phyloP scores from a whole-genome alignment of 2,797 vertebrate species.

The Oceanodroma leucorhoa region DNA sequence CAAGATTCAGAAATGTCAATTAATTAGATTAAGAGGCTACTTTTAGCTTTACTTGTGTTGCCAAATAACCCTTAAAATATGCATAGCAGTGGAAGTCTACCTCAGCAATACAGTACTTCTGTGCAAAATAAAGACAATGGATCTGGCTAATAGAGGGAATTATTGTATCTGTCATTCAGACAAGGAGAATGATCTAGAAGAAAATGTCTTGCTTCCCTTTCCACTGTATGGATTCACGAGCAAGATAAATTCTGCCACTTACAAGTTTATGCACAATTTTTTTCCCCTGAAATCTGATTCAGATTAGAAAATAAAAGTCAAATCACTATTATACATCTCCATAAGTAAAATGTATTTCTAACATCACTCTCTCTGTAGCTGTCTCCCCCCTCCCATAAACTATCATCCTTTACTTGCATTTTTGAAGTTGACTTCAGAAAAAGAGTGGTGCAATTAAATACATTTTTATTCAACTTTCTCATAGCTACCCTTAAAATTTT shows the following conservation, averaged over 20 bases:
- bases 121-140: slow-evolving; percentile 74
- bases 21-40: slow-evolving; percentile 89
- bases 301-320: slow-evolving; percentile 66
- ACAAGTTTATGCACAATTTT: slow-evolving; percentile 44
- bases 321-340: slow-evolving; percentile 62
- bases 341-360: slow-evolving; percentile 71
- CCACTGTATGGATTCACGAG: slow-evolving; percentile 61
- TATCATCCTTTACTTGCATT: slow-evolving; percentile 65
- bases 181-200: slow-evolving; percentile 72
- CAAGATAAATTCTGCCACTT: slow-evolving; percentile 68
- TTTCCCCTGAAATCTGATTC: slow-evolving; percentile 54
- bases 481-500: slow-evolving; percentile 73
- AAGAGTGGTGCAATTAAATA: slow-evolving; percentile 68
- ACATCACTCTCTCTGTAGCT: slow-evolving; percentile 47
- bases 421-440: slow-evolving; percentile 72
- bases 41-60: slow-evolving; percentile 84
- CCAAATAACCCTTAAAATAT: slow-evolving; percentile 87
- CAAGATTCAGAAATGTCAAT: slow-evolving; percentile 87
- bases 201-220: slow-evolving; percentile 66
- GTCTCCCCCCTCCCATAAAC: slow-evolving; percentile 12
- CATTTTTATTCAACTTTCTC: slow-evolving; percentile 73
- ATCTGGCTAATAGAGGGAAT: slow-evolving; percentile 74
- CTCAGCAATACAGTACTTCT: slow-evolving; percentile 74
- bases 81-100: slow-evolving; percentile 78
- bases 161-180: slow-evolving; percentile 75